phyloP scores from a whole-genome alignment of 2,113 vertebrate species.

The Callorhinus ursinus region DNA sequence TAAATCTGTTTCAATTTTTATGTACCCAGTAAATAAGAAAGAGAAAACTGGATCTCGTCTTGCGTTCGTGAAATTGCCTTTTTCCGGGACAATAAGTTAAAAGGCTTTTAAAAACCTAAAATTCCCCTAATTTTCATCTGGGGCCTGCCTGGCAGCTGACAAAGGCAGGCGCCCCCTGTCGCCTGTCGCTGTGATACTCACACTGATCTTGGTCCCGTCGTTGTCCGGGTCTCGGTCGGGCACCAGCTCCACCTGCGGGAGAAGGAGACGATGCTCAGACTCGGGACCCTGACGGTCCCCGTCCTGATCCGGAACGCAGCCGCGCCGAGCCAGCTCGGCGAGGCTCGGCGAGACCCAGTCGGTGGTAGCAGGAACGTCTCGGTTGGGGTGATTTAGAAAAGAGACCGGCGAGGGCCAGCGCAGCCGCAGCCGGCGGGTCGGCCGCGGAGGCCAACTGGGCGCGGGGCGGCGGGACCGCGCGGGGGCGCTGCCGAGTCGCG shows the following conservation, averaged over 20 bases:
- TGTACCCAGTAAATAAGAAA: neutral
- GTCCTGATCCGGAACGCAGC: neutral
- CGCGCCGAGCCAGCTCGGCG: neutral
- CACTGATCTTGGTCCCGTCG: conserved; percentile 89
- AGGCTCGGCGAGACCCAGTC: neutral
- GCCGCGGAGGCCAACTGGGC: neutral
- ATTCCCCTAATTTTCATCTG: neutral
- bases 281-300: too few relatives aligned
- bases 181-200: conserved; percentile 79
- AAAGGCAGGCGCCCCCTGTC: neutral
- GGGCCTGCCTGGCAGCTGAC: neutral
- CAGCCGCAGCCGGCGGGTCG: neutral
- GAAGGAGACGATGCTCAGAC: conserved; percentile 47
- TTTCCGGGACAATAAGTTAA: neutral
- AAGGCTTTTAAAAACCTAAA: neutral
- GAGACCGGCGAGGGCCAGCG: neutral
- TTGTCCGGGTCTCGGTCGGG: conserved; percentile 87
- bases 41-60: too few relatives aligned
- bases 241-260: conserved; percentile 85
- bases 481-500: neutral
- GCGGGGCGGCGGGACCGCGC: neutral
- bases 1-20: neutral
- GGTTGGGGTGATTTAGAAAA: neutral
- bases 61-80: neutral
- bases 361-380: neutral